Conservation (phyloP, 2,888 invertebrate genomes). For the Scaptomyza tumidula region DNA sequence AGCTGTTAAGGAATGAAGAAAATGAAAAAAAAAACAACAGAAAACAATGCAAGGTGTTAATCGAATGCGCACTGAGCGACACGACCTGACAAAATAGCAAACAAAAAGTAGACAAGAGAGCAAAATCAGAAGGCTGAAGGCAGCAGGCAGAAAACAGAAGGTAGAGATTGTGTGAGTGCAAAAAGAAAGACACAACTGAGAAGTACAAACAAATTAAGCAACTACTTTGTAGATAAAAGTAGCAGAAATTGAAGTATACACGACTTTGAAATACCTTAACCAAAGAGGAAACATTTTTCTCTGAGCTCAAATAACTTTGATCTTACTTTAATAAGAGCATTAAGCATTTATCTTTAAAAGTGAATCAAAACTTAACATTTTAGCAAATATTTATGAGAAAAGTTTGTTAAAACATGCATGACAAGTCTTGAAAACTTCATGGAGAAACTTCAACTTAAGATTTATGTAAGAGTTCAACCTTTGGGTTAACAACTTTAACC, state of each 20-base stretch:
- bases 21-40: conserved; percentile 17
- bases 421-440: too few relatives aligned
- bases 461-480: too few relatives aligned
- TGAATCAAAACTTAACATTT: too few relatives aligned
- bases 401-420: too few relatives aligned
- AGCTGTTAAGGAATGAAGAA: conserved; percentile 21
- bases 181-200: neutral
- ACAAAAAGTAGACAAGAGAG: conserved; percentile 9
- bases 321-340: too few relatives aligned
- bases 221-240: neutral
- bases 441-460: too few relatives aligned
- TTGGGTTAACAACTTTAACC: too few relatives aligned
- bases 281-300: too few relatives aligned
- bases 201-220: conserved; percentile 7
- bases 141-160: neutral
- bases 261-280: conserved; percentile 9
- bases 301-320: too few relatives aligned
- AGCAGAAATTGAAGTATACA: neutral
- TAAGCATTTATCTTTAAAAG: too few relatives aligned
- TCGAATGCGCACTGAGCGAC: conserved; percentile 66
- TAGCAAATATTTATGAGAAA: too few relatives aligned
- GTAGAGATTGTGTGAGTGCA: conserved; percentile 2
- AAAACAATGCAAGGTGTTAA: conserved; percentile 65
- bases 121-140: neutral
- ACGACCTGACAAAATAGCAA: conserved; percentile 32